Evolutionary conservation across 2,113 vertebrate genomes (phyloP).

Genomic region (Sterrhoptilus dennistouni): DNA sequence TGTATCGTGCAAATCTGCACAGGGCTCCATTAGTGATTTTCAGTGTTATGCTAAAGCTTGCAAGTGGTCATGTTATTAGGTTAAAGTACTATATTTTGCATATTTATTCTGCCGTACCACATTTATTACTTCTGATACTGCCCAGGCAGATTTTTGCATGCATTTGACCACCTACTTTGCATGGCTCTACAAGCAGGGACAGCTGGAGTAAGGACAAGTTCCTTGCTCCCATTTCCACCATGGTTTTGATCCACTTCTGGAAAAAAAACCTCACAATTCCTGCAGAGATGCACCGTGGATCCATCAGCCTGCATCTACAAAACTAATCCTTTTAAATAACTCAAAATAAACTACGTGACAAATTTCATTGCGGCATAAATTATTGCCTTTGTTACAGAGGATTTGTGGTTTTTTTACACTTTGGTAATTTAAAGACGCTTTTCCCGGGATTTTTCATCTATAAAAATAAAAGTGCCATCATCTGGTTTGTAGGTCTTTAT

Average conservation of each 20-base stretch:
- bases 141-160: background rate
- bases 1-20: constrained; percentile 71
- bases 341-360: constrained; percentile 13
- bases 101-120: constrained; percentile 67
- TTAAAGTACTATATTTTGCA: constrained; percentile 70
- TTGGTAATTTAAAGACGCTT: constrained; percentile 37
- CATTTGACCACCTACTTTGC: constrained; percentile 28
- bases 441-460: constrained; percentile 11
- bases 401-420: background rate
- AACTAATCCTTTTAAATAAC: constrained; percentile 30
- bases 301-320: background rate
- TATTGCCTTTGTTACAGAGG: constrained; percentile 8
- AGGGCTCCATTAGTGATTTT: constrained; percentile 65
- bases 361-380: constrained; percentile 21
- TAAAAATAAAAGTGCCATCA: constrained; percentile 27
- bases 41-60: constrained; percentile 69
- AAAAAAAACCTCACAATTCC: background rate
- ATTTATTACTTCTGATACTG: constrained; percentile 56
- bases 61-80: constrained; percentile 73
- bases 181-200: background rate
- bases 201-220: background rate
- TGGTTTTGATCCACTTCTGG: background rate
- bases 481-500: background rate
- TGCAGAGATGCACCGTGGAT: background rate
- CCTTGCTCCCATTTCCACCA: background rate